Percentiles rank a stretch among this genome's conserved stretches.
Conservation (phyloP, 2,797 vertebrate genomes). For the Hemitrygon akajei region DNA sequence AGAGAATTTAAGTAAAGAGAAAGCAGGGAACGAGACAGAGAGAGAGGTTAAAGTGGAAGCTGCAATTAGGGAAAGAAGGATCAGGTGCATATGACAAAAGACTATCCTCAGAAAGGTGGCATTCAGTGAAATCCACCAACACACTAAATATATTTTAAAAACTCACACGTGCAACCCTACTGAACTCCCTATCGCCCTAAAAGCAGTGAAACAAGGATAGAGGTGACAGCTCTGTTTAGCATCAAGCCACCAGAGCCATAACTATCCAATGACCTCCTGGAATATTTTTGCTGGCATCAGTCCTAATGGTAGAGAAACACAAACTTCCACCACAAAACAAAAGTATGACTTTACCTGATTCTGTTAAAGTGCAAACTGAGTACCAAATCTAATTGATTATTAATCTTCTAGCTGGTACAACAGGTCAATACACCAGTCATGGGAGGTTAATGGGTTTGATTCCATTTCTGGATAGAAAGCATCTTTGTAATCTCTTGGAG, state of each 20-base stretch:
- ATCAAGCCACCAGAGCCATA: background rate
- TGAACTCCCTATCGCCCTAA: background rate
- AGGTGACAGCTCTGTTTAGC: background rate
- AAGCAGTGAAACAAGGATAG: background rate
- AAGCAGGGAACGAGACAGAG: background rate
- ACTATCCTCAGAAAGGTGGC: background rate
- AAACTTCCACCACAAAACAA: background rate
- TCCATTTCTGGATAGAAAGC: conserved; percentile 15
- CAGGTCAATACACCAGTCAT: conserved; percentile 6
- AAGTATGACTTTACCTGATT: background rate
- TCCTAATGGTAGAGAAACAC: background rate
- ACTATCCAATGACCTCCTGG: background rate
- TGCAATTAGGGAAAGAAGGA: background rate
- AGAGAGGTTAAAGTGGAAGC: background rate
- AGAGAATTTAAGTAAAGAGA: background rate
- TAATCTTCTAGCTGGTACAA: conserved; percentile 2
- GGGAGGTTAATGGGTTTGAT: conserved; percentile 10
- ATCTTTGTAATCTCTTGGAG: background rate
- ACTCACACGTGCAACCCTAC: background rate
- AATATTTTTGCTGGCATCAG: conserved; percentile 1
- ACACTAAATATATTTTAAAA: background rate
- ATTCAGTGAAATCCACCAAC: background rate
- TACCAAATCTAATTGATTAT: background rate
- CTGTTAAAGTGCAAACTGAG: conserved; percentile 29
- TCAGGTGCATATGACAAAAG: background rate